phyloP scores from a whole-genome alignment of 2,888 invertebrate genomes.

The Scelioninae gen. 1 region DNA sequence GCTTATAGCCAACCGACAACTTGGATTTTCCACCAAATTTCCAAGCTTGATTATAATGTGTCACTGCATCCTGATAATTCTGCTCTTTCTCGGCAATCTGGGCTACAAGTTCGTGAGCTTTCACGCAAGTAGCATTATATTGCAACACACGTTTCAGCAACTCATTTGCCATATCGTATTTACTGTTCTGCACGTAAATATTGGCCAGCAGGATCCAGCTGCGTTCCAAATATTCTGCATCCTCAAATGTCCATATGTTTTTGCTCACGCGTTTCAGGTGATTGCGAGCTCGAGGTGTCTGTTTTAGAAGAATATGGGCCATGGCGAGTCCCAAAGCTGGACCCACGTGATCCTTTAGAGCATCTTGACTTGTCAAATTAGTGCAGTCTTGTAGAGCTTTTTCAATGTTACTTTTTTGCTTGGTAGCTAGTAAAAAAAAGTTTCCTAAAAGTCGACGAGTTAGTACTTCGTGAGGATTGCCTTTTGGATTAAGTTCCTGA shows the following conservation, averaged over 20 bases:
- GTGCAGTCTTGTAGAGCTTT: slow-evolving; percentile 92
- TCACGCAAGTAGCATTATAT: slow-evolving; percentile 94
- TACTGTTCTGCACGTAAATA: slow-evolving; percentile 92
- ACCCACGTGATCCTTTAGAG: slow-evolving; percentile 91
- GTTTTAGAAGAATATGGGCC: slow-evolving; percentile 94
- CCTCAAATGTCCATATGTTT: slow-evolving; percentile 95
- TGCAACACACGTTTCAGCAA: slow-evolving; percentile 90
- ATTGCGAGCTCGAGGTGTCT: slow-evolving; percentile 95
- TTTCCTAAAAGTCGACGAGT: slow-evolving; percentile 91
- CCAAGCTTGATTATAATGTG: slow-evolving; percentile 95
- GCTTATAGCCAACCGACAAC: slow-evolving; percentile 94
- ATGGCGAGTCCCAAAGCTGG: slow-evolving; percentile 93
- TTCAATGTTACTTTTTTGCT: slow-evolving; percentile 93
- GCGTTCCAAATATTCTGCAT: slow-evolving; percentile 97
- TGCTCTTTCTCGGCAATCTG: slow-evolving; percentile 96
- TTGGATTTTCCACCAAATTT: slow-evolving; percentile 91
- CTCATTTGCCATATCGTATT: slow-evolving; percentile 94
- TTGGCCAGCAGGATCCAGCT: slow-evolving; percentile 97
- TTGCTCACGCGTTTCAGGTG: slow-evolving; percentile 95
- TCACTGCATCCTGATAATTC: slow-evolving; percentile 92
- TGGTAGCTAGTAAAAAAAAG: slow-evolving; percentile 92
- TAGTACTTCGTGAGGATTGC: slow-evolving; percentile 87
- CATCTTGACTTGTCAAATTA: slow-evolving; percentile 89
- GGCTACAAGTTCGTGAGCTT: slow-evolving; percentile 95
- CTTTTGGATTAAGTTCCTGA: slow-evolving; percentile 89